A percentile compares a stretch with the other conserved stretches of the same genome.
Conservation (phyloP, 2,888 invertebrate species). For the Ornithoptera priamus region DNA sequence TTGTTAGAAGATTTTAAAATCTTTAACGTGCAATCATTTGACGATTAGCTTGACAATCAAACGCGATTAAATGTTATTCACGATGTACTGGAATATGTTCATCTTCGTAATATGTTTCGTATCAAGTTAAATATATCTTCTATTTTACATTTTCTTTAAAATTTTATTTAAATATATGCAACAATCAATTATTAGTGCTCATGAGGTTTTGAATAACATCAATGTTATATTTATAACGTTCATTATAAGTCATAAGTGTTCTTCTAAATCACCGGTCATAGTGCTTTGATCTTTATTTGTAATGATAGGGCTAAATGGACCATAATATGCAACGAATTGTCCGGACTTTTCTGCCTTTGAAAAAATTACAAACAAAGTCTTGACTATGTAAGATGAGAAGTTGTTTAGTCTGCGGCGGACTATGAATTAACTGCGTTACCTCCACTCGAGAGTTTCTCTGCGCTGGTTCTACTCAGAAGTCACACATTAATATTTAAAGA, state of each 20-base stretch:
- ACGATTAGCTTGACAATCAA: constrained; percentile 25
- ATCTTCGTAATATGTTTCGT: too few species aligned
- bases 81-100: too few species aligned
- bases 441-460: constrained; percentile 28
- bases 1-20: constrained; percentile 40
- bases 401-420: constrained; percentile 51
- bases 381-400: constrained; percentile 48
- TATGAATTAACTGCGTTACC: constrained; percentile 47
- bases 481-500: constrained; percentile 26
- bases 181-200: too few species aligned
- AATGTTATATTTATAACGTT: too few species aligned
- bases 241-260: too few species aligned
- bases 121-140: too few species aligned
- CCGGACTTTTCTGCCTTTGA: constrained; percentile 61
- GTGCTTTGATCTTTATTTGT: neutral
- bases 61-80: neutral
- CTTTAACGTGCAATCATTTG: constrained; percentile 36
- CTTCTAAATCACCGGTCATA: neutral
- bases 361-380: constrained; percentile 59
- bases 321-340: constrained; percentile 56
- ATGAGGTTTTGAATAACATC: too few species aligned
- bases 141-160: too few species aligned
- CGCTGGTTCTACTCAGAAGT: constrained; percentile 16
- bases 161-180: too few species aligned
- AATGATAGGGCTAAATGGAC: constrained; percentile 52